These are phyloP conservation scores for Melipona bicolor DNA, from an alignment of 2,888 invertebrate genomes.

Conservation along the genomic window DNA sequence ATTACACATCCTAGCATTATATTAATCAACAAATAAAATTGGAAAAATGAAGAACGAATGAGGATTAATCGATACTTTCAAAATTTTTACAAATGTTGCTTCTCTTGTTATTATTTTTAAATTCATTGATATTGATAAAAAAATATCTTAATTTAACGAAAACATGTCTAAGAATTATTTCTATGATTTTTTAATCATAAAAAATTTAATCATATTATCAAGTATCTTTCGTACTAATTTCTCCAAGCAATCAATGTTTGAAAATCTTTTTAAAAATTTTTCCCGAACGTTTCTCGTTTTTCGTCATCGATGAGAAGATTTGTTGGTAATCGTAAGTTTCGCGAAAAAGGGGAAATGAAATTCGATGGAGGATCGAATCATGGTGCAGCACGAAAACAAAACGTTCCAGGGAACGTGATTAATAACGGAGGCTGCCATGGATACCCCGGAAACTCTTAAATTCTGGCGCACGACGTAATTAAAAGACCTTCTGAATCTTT, in stretches of 20 bases:
- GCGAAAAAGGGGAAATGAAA: neutral
- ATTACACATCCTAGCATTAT: too few species aligned
- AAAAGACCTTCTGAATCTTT: slow-evolving; percentile 49
- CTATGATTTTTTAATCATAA: too few species aligned
- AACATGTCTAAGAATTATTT: neutral
- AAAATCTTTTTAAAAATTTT: neutral
- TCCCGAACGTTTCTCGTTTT: neutral
- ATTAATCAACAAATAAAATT: too few species aligned
- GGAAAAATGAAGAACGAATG: too few species aligned
- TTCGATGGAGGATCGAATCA: slow-evolving; percentile 13
- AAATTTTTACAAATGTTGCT: neutral
- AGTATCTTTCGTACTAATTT: neutral
- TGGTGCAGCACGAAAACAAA: slow-evolving; percentile 16
- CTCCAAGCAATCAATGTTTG: neutral
- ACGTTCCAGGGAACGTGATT: slow-evolving; percentile 22
- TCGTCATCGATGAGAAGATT: neutral
- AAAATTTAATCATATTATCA: neutral
- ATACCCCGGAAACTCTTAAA: slow-evolving; percentile 31
- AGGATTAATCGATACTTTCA: too few species aligned
- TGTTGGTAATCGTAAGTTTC: neutral
- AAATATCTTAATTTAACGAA: too few species aligned
- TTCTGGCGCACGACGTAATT: slow-evolving; percentile 45
- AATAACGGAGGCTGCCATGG: slow-evolving; percentile 32
- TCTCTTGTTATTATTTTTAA: neutral
- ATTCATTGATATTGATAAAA: too few species aligned